Conservation (phyloP, 92 coral and sea anemone species). For the Zoanthus sociatus region DNA sequence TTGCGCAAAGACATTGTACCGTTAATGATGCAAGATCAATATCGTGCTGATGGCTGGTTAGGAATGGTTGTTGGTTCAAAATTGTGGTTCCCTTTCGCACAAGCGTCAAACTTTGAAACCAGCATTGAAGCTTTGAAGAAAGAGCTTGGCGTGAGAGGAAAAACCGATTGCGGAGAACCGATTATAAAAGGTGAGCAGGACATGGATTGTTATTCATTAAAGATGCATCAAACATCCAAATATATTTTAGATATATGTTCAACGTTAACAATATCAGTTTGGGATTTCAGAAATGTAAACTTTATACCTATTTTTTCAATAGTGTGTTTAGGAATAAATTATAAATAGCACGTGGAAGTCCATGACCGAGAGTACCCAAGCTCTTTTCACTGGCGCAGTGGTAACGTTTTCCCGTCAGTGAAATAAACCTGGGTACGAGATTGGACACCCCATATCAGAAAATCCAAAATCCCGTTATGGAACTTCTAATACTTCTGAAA, state of each 20-base stretch:
- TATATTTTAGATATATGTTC: not conserved
- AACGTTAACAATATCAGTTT: not conserved
- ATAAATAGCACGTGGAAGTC: too few relatives aligned
- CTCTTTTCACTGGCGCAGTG: too few relatives aligned
- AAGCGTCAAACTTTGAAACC: constrained; percentile 51
- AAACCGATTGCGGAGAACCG: constrained; percentile 1
- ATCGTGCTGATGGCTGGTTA: constrained; percentile 87
- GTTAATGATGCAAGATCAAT: constrained; percentile 78
- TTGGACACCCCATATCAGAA: too few relatives aligned
- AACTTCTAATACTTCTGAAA: too few relatives aligned
- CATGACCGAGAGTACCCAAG: too few relatives aligned
- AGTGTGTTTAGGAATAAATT: too few relatives aligned
- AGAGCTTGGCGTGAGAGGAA: constrained; percentile 78
- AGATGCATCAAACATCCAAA: not conserved
- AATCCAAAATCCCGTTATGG: too few relatives aligned
- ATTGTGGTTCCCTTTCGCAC: constrained; percentile 81
- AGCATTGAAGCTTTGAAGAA: constrained; percentile 60
- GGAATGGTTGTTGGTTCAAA: constrained; percentile 88
- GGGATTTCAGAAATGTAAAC: too few relatives aligned
- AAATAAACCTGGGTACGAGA: too few relatives aligned
- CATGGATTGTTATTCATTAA: not conserved
- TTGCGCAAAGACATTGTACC: constrained; percentile 81
- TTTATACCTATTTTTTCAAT: too few relatives aligned
- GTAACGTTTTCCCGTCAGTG: too few relatives aligned
- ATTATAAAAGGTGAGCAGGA: not conserved